Base-by-base conservation (phyloP, 2,797 vertebrate genomes). In the Hipposideros larvatus region DNA sequence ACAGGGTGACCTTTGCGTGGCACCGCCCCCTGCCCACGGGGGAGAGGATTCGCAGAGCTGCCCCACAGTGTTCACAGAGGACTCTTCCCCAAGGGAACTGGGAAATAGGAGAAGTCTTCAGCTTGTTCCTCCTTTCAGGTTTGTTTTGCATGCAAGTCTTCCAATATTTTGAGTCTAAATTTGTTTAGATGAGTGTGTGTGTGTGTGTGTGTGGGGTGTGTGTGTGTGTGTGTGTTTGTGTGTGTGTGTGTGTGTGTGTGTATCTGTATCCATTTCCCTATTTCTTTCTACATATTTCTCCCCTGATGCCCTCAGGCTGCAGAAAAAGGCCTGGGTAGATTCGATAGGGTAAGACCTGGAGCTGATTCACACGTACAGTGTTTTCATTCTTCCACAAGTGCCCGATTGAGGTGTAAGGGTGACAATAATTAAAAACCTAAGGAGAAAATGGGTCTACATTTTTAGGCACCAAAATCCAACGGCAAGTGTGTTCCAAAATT, bases 131-230 rank as follows among this genome's bases (percentile, higher is more conserved):
- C 13, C 22, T 74, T 34, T 53, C 28, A 89, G 41, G 43, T 74
- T 73, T 53, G 6, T 82, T 80, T 79, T 53, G n/a, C 43, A 70
- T 87, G 11, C 26, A 9, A 2, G 43, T 87, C 21, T 61, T 93
- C 37, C 43, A 77, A 6, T 51, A 86, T 95, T 95, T 88, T 74
- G 71, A 59, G 18, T 82, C 34, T 68, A 75, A 93, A 66, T 89
- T 86, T 94, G 34, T 79, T 28, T 92, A 87, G 13, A 15, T 82
- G 79, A 41, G 11, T 73, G 37, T 15, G 16, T 86, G 4, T 43
- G 15, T 66, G 10, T 65, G 14, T n/a, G 24, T 66, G 6, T 71
- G 24, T 46, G n/a, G n/a, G n/a, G 24, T 34, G 51, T 57, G 9
- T 74, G 15, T 79, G 70, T 53, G 7, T 34, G n/a, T n/a, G 11